phyloP scores from a whole-genome alignment of 1,140 invertebrate species.

The Probaryconus sp. region DNA sequence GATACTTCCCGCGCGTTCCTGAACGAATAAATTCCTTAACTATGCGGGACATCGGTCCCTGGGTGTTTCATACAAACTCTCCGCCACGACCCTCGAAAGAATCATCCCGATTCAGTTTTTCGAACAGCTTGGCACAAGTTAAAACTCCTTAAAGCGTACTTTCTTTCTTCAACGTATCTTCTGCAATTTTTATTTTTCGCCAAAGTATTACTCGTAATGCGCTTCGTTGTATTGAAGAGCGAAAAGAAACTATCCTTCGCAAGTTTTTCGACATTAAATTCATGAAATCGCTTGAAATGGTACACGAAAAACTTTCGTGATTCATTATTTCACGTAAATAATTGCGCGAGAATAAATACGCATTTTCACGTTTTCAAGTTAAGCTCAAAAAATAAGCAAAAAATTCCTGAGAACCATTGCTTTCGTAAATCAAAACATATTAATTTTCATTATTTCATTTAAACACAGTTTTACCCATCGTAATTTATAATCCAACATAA shows the following conservation, averaged over 20 bases:
- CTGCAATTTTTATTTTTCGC: constrained; percentile 4
- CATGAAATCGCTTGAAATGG: constrained; percentile 10
- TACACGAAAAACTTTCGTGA: constrained; percentile 20
- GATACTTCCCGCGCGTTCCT: constrained; percentile 17
- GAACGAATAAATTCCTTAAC: constrained; percentile 40
- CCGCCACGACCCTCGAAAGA: constrained; percentile 4
- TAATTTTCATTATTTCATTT: too few species aligned
- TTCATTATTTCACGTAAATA: constrained; percentile 28
- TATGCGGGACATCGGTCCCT: constrained; percentile 35
- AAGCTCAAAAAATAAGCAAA: too few species aligned
- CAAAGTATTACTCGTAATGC: background rate
- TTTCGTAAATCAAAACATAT: too few species aligned
- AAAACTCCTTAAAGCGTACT: constrained; percentile 36
- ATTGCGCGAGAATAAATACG: constrained; percentile 31
- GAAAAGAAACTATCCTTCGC: constrained; percentile 1
- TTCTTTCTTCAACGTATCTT: constrained; percentile 17
- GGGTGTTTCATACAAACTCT: constrained; percentile 15
- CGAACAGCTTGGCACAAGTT: constrained; percentile 18
- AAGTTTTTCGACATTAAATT: constrained; percentile 19
- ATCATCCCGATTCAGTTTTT: constrained; percentile 37
- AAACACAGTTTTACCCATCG: too few species aligned
- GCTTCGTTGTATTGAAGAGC: constrained; percentile 31
- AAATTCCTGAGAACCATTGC: too few species aligned
- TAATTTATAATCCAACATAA: too few species aligned
- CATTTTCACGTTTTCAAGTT: too few species aligned